Base-by-base conservation (phyloP, 2,888 invertebrate genomes). In the Physocephala rufipes region DNA sequence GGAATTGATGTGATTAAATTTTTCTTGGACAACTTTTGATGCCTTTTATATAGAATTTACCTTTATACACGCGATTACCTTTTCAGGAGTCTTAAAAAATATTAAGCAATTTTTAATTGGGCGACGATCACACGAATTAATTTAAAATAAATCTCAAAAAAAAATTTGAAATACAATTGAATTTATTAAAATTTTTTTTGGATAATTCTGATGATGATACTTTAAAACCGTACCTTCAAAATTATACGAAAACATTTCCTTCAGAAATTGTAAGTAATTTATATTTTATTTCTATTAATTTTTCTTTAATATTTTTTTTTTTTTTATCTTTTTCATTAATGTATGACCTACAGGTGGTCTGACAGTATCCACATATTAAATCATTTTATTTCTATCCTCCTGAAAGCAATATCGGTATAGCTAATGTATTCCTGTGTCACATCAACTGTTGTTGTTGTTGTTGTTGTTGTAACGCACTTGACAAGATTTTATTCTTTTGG, bases 341-440 rank as follows among this genome's bases (percentile, higher is more conserved):
- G 26, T 51, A 7, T 67, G 21, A 67, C 58, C 67, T 47, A 58
- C 67, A 67, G 67, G 67, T 67, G 67, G 67, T 67, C 58, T 28
- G 0, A 9, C 19, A 49, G 16, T 24, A 24, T 64, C 24, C 28
- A 16, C 28, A 26, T 1, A 24, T 45, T 1, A 21, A 30, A 65
- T 28, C n/a, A 12, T 30, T n/a, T n/a, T n/a, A 59, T 28, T 59
- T 59, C 59, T 3, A 59, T 30, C 30, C 59, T 12, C 26, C 30
- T 21, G 55, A 36, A 53, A 67, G 19, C 70, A 66, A 47, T 61
- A 64, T n/a, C n/a, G n/a, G n/a, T n/a, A n/a, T n/a, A n/a, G n/a
- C n/a, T n/a, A n/a, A n/a, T 66, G 68, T 58, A 72, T 72, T 71
- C 74, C 72, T 66, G 71, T 72, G 74, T 74, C 74, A 72, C 62